Conservation (phyloP, 2,888 invertebrate genomes). For the Neoitamus cyanurus region DNA sequence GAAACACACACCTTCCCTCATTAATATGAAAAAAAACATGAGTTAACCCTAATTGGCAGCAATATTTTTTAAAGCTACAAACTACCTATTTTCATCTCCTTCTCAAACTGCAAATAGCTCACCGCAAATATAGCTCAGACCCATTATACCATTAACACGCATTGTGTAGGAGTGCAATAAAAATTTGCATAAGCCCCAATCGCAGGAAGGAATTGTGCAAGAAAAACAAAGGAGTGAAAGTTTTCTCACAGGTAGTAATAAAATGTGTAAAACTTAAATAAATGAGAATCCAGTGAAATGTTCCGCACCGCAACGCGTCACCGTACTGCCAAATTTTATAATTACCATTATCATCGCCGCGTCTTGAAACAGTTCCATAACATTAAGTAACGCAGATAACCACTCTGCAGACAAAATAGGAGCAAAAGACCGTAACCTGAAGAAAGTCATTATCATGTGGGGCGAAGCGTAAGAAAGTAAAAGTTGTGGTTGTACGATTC, state of each 20-base stretch:
- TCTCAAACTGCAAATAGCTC: background rate
- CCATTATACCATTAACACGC: background rate
- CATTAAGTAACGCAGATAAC: constrained; percentile 30
- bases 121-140: background rate
- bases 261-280: constrained; percentile 2
- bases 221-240: constrained; percentile 2
- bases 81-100: background rate
- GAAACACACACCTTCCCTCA: too few species aligned
- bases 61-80: background rate
- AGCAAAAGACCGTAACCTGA: background rate
- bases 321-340: background rate
- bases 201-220: background rate
- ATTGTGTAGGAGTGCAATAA: constrained; percentile 1
- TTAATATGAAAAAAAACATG: too few species aligned
- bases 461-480: constrained; percentile 40
- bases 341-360: background rate
- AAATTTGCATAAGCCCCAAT: background rate
- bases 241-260: background rate
- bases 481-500: constrained; percentile 4
- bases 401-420: background rate
- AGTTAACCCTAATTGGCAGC: too few species aligned
- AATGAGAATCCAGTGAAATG: background rate
- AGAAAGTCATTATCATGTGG: constrained; percentile 27
- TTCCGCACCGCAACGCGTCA: background rate
- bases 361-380: constrained; percentile 30